Base-by-base conservation (phyloP, 2,888 invertebrate genomes). In the Odontothrips loti region DNA sequence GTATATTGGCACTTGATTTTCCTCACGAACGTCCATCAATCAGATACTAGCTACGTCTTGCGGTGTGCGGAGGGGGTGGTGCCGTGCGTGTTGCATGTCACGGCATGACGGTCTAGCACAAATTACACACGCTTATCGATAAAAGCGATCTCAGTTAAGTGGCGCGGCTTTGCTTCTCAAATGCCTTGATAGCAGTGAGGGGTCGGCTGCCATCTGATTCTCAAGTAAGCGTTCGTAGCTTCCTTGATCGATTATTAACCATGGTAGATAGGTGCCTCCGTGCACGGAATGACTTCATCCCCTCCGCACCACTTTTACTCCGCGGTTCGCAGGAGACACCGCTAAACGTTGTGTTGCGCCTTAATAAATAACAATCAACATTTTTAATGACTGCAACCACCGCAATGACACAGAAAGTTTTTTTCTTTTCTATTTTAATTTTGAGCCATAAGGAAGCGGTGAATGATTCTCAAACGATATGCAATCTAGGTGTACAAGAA, bases 21-120 rank as follows among this genome's bases (percentile, higher is more conserved):
- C 34, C 6, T 6, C 34, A 43, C 34, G 34, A 6, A 6, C 34
- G 34, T 6, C 34, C 34, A 43, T 43, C 2, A 43, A 43, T 43
- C 34, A 43, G 6, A 43, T 6, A 43, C 34, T 2, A 43, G 6
- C 3, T 43, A 43, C 34, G 34, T 43, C 34, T 43, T 43, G 34
- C 34, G 58, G 58, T 17, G 58, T 15, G 17, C 20, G 11, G 11
- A 0, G 58, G 58, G 58, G 58, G 58, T 15, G 58, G 58, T 6
- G 58, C 11, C 20, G 58, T 17, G 58, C 58, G 58, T 58, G 58
- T 58, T 58, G 58, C 58, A 58, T 58, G 58, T 6, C 15, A 15
- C 58, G 58, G 58, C 58, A 58, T 58, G 58, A 58, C 58, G 58
- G 15, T n/a, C 51, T n/a, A n/a, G 58, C 58, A 58, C 58, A 58